phyloP scores from a whole-genome alignment of 2,888 invertebrate genomes.

The Halocaridina rubra region DNA sequence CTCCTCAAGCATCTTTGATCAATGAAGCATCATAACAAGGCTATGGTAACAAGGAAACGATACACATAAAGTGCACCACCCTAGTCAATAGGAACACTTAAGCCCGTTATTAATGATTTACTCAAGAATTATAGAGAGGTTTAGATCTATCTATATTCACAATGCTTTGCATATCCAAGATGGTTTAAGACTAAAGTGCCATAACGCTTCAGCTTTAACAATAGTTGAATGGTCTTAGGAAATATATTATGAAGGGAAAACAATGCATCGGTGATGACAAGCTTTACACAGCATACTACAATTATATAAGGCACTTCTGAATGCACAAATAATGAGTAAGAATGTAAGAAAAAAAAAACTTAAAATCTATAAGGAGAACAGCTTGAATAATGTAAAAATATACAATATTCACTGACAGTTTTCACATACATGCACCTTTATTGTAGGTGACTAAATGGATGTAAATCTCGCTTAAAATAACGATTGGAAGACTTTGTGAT shows the following conservation, averaged over 20 bases:
- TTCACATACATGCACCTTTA: slow-evolving; percentile 23
- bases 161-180: too few species aligned
- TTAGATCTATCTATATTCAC: too few species aligned
- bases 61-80: background rate
- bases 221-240: too few species aligned
- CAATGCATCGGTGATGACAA: background rate
- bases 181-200: too few species aligned
- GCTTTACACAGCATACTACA: background rate
- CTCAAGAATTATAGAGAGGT: too few species aligned
- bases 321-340: slow-evolving; percentile 37
- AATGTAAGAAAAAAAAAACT: slow-evolving; percentile 38
- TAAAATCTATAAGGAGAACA: slow-evolving; percentile 43
- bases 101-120: background rate
- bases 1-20: background rate
- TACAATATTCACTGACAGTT: slow-evolving; percentile 41
- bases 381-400: slow-evolving; percentile 22
- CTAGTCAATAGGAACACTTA: slow-evolving; percentile 10
- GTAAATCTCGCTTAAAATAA: slow-evolving; percentile 48
- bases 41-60: background rate
- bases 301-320: slow-evolving; percentile 40
- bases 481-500: slow-evolving; percentile 58
- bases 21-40: background rate
- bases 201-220: too few species aligned
- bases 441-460: background rate
- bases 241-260: too few species aligned